These are phyloP conservation scores for Entelurus aequoreus DNA, from an alignment of 2,113 vertebrate genomes.

Conservation along the genomic window DNA sequence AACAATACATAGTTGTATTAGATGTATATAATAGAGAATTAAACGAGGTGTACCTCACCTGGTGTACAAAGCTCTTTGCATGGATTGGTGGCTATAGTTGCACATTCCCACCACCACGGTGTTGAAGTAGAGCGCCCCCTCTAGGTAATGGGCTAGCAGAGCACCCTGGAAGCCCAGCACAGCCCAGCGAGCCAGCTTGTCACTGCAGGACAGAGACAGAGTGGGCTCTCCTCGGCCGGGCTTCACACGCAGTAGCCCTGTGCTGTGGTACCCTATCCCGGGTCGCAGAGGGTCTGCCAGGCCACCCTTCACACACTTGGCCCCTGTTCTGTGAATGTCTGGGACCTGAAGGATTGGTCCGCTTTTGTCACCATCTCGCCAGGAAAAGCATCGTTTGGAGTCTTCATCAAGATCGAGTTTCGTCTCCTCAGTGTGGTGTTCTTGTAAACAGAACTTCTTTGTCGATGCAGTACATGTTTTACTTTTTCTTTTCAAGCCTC, in stretches of 20 bases:
- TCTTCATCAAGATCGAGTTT: slow-evolving; percentile 2
- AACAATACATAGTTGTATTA: no score
- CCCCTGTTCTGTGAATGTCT: slow-evolving; percentile 87
- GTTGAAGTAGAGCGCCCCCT: slow-evolving; percentile 81
- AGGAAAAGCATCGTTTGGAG: neutral
- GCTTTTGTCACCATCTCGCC: neutral
- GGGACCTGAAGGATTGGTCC: neutral
- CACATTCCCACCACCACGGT: slow-evolving; percentile 83
- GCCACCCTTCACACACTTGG: slow-evolving; percentile 83
- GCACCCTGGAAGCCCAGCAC: slow-evolving; percentile 90
- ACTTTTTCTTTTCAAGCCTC: slow-evolving; percentile 30
- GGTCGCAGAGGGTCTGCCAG: slow-evolving; percentile 66
- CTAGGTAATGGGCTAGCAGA: slow-evolving; percentile 86
- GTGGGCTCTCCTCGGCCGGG: slow-evolving; percentile 89
- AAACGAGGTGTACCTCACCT: slow-evolving; percentile 60
- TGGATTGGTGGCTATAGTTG: slow-evolving; percentile 78
- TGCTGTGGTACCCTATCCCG: slow-evolving; percentile 76
- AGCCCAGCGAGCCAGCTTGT: slow-evolving; percentile 79
- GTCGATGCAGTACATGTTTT: slow-evolving; percentile 7
- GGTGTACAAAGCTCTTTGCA: slow-evolving; percentile 76
- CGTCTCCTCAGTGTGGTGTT: slow-evolving; percentile 1
- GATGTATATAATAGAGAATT: neutral
- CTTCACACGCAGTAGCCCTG: slow-evolving; percentile 83
- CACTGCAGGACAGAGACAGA: slow-evolving; percentile 89
- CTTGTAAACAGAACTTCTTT: slow-evolving; percentile 27